phyloP scores from a whole-genome alignment of 2,113 vertebrate genomes.

The Sclerurus mexicanus region DNA sequence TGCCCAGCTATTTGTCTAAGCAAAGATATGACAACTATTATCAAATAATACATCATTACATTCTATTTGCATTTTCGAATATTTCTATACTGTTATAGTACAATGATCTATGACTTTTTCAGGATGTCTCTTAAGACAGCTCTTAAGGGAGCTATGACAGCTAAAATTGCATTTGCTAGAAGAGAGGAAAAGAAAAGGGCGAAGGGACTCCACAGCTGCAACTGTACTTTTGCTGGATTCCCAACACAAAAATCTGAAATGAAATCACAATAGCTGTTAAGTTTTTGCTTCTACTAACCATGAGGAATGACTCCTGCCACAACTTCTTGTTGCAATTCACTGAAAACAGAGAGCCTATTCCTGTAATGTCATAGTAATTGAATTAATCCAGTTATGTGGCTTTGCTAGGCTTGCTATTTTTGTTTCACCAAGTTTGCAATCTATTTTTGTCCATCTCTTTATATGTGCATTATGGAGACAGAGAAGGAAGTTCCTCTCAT shows the following conservation, averaged over 20 bases:
- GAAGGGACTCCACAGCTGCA: background rate
- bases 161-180: background rate
- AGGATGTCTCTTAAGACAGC: background rate
- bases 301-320: background rate
- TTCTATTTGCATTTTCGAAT: background rate
- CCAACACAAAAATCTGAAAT: background rate
- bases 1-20: background rate
- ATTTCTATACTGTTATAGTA: background rate
- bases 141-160: background rate
- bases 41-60: constrained; percentile 8
- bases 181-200: background rate
- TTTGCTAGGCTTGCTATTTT: constrained; percentile 45
- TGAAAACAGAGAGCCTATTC: constrained; percentile 23
- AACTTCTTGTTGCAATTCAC: background rate
- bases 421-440: constrained; percentile 31
- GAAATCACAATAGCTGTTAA: background rate
- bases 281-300: background rate
- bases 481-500: background rate
- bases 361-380: background rate
- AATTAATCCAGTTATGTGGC: constrained; percentile 48
- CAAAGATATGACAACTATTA: background rate
- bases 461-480: background rate
- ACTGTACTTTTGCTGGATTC: background rate
- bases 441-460: constrained; percentile 22
- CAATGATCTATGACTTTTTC: background rate